A percentile compares a stretch with the other conserved stretches of the same genome.
Evolutionary conservation across 2,888 invertebrate species (phyloP).

Genomic region (Sphinx pinastri): DNA sequence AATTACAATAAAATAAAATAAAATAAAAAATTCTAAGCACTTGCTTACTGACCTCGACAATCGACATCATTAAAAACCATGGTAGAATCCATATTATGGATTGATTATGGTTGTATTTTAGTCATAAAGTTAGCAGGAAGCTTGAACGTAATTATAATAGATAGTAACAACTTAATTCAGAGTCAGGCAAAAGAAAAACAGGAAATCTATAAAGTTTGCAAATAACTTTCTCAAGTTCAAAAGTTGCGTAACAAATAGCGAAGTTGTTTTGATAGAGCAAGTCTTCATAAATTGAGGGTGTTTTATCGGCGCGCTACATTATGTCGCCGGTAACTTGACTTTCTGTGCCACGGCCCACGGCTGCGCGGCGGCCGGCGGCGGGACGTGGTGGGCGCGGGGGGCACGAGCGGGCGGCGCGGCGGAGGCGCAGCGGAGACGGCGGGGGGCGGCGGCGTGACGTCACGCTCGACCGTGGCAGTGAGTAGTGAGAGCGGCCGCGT

Average conservation of each 20-base stretch:
- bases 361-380: slow-evolving; percentile 59
- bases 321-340: slow-evolving; percentile 75
- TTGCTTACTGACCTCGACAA: too few species aligned
- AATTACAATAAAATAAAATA: too few species aligned
- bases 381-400: slow-evolving; percentile 47
- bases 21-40: too few species aligned
- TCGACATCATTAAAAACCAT: too few species aligned
- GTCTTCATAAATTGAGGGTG: slow-evolving; percentile 77
- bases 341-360: slow-evolving; percentile 80
- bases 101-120: too few species aligned
- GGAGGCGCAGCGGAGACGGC: slow-evolving; percentile 53
- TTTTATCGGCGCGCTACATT: slow-evolving; percentile 79
- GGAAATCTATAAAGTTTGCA: slow-evolving; percentile 41
- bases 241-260: slow-evolving; percentile 68
- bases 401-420: slow-evolving; percentile 46
- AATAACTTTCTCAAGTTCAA: slow-evolving; percentile 66
- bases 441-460: slow-evolving; percentile 66
- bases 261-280: slow-evolving; percentile 75
- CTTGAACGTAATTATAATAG: too few species aligned
- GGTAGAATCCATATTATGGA: too few species aligned
- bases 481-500: slow-evolving; percentile 78
- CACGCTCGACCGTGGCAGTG: slow-evolving; percentile 83
- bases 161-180: neutral
- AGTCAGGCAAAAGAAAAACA: slow-evolving; percentile 28
- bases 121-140: too few species aligned